Conservation (phyloP, 2,888 invertebrate species). For the Drosophila pegasa region DNA sequence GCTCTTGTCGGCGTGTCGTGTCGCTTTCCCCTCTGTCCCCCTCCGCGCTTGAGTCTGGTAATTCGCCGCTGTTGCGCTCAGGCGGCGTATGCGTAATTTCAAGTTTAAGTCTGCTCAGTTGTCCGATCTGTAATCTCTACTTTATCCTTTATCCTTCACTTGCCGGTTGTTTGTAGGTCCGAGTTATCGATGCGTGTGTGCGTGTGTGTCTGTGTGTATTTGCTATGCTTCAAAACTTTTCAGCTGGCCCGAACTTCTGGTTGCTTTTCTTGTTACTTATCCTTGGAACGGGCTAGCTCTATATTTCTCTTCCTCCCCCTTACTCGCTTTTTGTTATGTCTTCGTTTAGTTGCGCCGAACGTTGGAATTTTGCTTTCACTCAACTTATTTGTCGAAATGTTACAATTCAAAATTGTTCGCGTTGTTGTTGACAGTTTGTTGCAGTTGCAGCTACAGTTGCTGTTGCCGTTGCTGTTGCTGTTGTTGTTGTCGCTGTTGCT, state of each 20-base stretch:
- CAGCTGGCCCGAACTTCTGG: slow-evolving; percentile 31
- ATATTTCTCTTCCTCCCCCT: slow-evolving; percentile 8
- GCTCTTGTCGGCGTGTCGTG: slow-evolving; percentile 17
- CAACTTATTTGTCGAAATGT: slow-evolving; percentile 75
- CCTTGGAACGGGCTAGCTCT: slow-evolving; percentile 30
- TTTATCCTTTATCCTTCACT: slow-evolving; percentile 9
- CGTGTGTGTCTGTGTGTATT: slow-evolving; percentile 10
- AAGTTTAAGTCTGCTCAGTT: slow-evolving; percentile 48
- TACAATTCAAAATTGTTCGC: slow-evolving; percentile 73
- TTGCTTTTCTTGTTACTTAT: slow-evolving; percentile 29
- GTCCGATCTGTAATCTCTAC: slow-evolving; percentile 43
- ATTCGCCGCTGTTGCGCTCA: slow-evolving; percentile 58
- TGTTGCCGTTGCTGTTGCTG: slow-evolving; percentile 22
- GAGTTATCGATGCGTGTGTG: slow-evolving; percentile 44
- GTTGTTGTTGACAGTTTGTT: slow-evolving; percentile 54
- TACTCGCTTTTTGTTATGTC: slow-evolving; percentile 40
- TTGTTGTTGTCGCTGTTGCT: slow-evolving; percentile 32
- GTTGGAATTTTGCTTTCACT: slow-evolving; percentile 81
- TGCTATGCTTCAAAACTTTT: slow-evolving; percentile 50
- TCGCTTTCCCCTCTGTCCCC: slow-evolving; percentile 28
- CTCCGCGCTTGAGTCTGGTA: slow-evolving; percentile 19
- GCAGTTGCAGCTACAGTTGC: slow-evolving; percentile 38
- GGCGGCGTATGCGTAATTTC: slow-evolving; percentile 68
- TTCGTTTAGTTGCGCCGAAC: slow-evolving; percentile 77
- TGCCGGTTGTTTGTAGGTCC: slow-evolving; percentile 48